Conservation (phyloP, 1,140 invertebrate species). For the Oryzaephilus surinamensis region DNA sequence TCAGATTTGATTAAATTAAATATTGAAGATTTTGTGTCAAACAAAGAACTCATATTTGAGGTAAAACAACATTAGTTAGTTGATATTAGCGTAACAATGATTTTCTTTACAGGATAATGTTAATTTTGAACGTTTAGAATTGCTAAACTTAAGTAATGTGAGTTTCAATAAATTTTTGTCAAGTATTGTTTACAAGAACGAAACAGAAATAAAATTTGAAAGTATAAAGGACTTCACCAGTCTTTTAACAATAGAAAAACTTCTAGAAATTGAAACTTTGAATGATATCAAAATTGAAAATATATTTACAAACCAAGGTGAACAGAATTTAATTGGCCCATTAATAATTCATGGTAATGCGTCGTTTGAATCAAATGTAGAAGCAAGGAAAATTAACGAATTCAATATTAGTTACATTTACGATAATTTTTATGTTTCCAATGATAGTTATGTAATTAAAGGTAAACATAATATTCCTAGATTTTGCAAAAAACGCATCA, state of each 20-base stretch:
- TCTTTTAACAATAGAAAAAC: constrained; percentile 23
- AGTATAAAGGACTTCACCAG: constrained; percentile 20
- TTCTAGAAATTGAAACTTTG: constrained; percentile 26
- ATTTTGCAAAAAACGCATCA: background rate
- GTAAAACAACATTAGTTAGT: too few species aligned
- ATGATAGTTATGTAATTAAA: constrained; percentile 17
- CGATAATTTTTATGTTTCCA: constrained; percentile 12
- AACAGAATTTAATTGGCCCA: constrained; percentile 23
- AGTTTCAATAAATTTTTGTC: constrained; percentile 20
- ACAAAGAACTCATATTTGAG: too few species aligned
- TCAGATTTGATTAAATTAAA: too few species aligned
- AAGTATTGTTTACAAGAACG: constrained; percentile 27
- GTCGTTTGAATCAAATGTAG: constrained; percentile 16
- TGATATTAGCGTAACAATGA: background rate
- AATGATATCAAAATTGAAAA: constrained; percentile 26
- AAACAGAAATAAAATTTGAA: constrained; percentile 19
- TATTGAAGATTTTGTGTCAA: too few species aligned
- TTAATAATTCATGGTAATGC: constrained; percentile 26
- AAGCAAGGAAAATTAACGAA: constrained; percentile 22
- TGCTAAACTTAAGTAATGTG: constrained; percentile 21
- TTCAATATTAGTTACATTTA: constrained; percentile 19
- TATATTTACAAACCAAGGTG: constrained; percentile 24
- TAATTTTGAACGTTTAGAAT: constrained; percentile 19
- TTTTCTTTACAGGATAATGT: constrained; percentile 20
- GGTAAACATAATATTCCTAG: constrained; percentile 7